Base-by-base conservation (phyloP, 2,113 vertebrate genomes). In the Phocoena phocoena region DNA sequence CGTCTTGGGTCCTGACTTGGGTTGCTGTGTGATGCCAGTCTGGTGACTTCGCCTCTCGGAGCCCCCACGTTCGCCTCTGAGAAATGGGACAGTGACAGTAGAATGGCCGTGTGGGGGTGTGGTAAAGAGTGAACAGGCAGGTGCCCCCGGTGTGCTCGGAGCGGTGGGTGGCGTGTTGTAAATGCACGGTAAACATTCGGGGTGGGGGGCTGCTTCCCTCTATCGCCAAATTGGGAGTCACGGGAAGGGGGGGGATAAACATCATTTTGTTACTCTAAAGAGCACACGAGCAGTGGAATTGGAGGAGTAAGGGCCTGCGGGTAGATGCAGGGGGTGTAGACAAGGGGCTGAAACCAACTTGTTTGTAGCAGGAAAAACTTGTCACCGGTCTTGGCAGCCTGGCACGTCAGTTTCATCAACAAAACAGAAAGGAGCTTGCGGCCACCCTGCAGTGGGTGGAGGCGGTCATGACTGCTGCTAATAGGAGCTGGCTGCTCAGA, bases 21-120 rank as follows among this genome's bases (percentile, higher is more conserved):
- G 38, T 13, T 68, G 88, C 63, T 62, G 26, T 50, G 58, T 60
- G 47, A 47, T 33, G 26, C 41, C 15, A 1, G 21, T 25, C 53
- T 25, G 15, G 76, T 23, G 28, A 14, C 88, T 55, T 20, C 44
- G 55, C 25, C n/a, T 47, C 67, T 91, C 68, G 33, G 74, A 38
- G 74, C 87, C 62, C 68, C 9, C 1, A 1, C 33, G 7, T 67
- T 33, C 5, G 2, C 38, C 67, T 68, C 65, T 23, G 80, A n/a
- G 53, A 36, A 38, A 55, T 47, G 53, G 60, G 62, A 8, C 0
- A 0, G 53, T 44, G 9, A 20, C 8, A 2, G 38, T 1, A 1
- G 12, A 0, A 6, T 5, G 9, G 33, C 26, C 0, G 0, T 2
- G 3, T 9, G 4, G 10, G 36, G 20, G 33, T 8, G 25, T 17